Conservation (phyloP, 1,140 invertebrate species). For the Procambarus virginalis region DNA sequence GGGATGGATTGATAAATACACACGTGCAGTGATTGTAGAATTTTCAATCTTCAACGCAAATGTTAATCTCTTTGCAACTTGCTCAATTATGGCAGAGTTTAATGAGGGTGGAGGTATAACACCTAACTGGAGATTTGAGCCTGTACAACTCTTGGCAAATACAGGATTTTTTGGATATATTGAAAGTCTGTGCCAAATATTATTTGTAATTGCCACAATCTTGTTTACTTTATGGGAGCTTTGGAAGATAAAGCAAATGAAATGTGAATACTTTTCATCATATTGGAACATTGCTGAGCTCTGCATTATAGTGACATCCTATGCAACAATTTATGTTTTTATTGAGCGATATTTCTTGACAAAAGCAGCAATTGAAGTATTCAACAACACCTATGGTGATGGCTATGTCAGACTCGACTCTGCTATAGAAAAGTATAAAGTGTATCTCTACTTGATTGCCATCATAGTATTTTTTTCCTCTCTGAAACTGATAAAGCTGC, state of each 20-base stretch:
- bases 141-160: slow-evolving; percentile 26
- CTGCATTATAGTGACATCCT: slow-evolving; percentile 48
- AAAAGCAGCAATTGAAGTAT: slow-evolving; percentile 32
- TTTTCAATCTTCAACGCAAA: slow-evolving; percentile 71
- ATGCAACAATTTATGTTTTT: slow-evolving; percentile 47
- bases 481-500: slow-evolving; percentile 66
- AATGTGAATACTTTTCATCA: slow-evolving; percentile 50
- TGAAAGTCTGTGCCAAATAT: slow-evolving; percentile 19
- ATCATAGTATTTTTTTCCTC: slow-evolving; percentile 60
- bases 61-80: slow-evolving; percentile 67
- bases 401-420: slow-evolving; percentile 64
- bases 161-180: slow-evolving; percentile 27
- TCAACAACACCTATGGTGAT: slow-evolving; percentile 63
- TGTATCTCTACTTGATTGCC: slow-evolving; percentile 42
- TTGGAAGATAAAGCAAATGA: slow-evolving; percentile 61
- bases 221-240: slow-evolving; percentile 56
- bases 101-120: slow-evolving; percentile 65
- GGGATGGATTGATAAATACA: slow-evolving; percentile 63
- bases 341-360: slow-evolving; percentile 46
- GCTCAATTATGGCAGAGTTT: slow-evolving; percentile 73
- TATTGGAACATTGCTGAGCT: slow-evolving; percentile 68
- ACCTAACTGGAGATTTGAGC: slow-evolving; percentile 66
- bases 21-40: slow-evolving; percentile 58
- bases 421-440: slow-evolving; percentile 41
- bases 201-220: slow-evolving; percentile 48